phyloP scores from a whole-genome alignment of 2,888 invertebrate genomes.

The Caenorhabditis becei region DNA sequence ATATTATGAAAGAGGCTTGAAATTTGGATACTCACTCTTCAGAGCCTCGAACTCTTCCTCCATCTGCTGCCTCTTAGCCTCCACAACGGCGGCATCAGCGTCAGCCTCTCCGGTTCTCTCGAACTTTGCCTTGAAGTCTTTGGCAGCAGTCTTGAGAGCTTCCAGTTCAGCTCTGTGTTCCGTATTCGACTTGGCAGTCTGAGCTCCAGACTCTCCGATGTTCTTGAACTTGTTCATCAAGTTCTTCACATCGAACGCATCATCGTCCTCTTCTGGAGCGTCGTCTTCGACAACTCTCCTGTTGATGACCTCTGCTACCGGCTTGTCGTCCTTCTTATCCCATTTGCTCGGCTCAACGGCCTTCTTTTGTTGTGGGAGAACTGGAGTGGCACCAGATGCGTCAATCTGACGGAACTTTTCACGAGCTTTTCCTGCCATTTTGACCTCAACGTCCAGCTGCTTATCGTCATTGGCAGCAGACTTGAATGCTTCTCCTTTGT shows the following conservation, averaged over 20 bases:
- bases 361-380: constrained; percentile 65
- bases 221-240: constrained; percentile 82
- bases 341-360: constrained; percentile 75
- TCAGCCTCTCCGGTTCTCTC: constrained; percentile 81
- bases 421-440: constrained; percentile 89
- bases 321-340: constrained; percentile 77
- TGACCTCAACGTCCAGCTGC: constrained; percentile 78
- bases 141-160: constrained; percentile 71
- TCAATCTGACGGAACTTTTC: constrained; percentile 93
- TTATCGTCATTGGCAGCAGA: constrained; percentile 40
- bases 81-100: constrained; percentile 81
- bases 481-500: constrained; percentile 69
- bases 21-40: constrained; percentile 74
- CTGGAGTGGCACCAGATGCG: constrained; percentile 83
- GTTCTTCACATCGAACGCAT: constrained; percentile 81
- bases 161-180: constrained; percentile 71
- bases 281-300: constrained; percentile 65
- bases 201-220: constrained; percentile 70
- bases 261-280: constrained; percentile 73
- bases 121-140: constrained; percentile 80
- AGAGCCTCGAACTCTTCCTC: constrained; percentile 81
- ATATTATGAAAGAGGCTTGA: neutral
- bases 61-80: constrained; percentile 82
- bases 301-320: constrained; percentile 79
- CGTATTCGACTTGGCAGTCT: constrained; percentile 59